A percentile compares a stretch with the other conserved stretches of the same genome.
Conservation (phyloP, 2,797 vertebrate genomes). For the Enteromius thamalakanensis region DNA sequence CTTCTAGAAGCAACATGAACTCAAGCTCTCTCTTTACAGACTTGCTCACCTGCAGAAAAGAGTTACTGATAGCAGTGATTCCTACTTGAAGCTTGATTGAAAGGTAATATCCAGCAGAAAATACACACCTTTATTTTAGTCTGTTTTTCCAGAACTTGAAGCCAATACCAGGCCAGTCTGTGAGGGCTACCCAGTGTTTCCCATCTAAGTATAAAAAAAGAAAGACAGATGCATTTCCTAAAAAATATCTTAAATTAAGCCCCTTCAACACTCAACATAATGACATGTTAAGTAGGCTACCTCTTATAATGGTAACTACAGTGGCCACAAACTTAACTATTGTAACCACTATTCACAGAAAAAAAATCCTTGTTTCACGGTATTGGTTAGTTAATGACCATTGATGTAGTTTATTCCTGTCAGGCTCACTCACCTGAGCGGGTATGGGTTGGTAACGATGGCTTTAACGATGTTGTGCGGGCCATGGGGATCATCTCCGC, state of each 20-base stretch:
- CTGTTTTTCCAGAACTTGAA: slow-evolving; percentile 88
- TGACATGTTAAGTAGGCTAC: background rate
- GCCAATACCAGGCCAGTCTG: slow-evolving; percentile 91
- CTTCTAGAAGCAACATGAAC: slow-evolving; percentile 90
- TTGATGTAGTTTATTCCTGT: background rate
- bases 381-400: background rate
- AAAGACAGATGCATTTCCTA: background rate
- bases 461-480: slow-evolving; percentile 82
- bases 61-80: background rate
- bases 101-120: background rate
- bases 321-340: background rate
- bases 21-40: slow-evolving; percentile 81
- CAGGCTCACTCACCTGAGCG: slow-evolving; percentile 76
- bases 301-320: no score
- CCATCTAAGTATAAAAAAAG: slow-evolving; percentile 72
- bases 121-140: slow-evolving; percentile 80
- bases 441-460: slow-evolving; percentile 80
- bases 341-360: background rate
- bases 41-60: slow-evolving; percentile 69
- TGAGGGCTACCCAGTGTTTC: slow-evolving; percentile 81
- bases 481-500: slow-evolving; percentile 68
- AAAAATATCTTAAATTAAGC: background rate
- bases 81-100: background rate
- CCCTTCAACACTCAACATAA: background rate
- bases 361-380: no score